Conservation (phyloP, 2,113 vertebrate species). For the Corythaixoides concolor region DNA sequence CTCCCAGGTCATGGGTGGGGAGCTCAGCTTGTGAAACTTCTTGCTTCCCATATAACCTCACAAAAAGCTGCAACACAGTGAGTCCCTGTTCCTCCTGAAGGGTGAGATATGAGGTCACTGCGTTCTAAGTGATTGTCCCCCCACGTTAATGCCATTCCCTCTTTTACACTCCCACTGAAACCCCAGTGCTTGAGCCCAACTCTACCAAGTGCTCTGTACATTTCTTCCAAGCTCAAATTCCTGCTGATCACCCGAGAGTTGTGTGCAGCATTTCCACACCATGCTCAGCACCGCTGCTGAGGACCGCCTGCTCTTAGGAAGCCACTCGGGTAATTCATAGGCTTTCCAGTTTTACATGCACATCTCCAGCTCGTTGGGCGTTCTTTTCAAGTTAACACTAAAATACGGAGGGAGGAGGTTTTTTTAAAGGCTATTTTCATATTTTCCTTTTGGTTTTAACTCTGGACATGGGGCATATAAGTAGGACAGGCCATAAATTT, state of each 20-base stretch:
- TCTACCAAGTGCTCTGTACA: neutral
- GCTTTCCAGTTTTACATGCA: neutral
- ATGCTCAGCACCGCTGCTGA: neutral
- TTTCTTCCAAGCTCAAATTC: rapidly evolving
- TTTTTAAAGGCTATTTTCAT: neutral
- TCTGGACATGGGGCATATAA: neutral
- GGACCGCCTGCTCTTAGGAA: neutral
- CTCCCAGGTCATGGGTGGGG: neutral
- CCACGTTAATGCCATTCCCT: rapidly evolving
- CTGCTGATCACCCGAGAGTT: neutral
- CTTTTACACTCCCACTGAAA: neutral
- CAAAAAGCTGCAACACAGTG: rapidly evolving
- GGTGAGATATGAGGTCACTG: neutral
- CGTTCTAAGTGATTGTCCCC: neutral
- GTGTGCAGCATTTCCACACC: rapidly evolving
- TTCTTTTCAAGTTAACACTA: neutral
- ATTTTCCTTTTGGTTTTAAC: neutral
- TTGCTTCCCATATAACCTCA: neutral
- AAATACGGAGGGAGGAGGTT: neutral
- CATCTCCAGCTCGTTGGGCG: neutral
- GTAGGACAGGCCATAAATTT: neutral
- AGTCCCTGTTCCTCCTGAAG: rapidly evolving
- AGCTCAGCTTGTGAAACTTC: neutral
- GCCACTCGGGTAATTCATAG: neutral
- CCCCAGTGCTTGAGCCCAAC: neutral